Evolutionary conservation across 53 echinoderm and acorn worm species (phyloP), one percentile per base, ranked within the genome.

Genomic region (Temnopleurus reevesii): DNA sequence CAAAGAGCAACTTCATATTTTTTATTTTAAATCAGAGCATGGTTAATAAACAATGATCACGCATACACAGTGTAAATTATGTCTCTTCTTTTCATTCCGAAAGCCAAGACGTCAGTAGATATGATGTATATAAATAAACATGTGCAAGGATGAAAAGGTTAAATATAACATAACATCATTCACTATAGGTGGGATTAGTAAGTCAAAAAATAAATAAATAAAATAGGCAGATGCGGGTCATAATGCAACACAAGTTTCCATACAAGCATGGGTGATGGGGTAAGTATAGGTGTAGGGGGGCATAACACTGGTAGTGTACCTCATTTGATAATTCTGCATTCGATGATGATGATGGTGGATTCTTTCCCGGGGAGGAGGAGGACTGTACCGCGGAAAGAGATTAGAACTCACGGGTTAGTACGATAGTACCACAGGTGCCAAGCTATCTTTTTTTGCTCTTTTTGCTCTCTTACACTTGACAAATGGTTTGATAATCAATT

Each of bases 331-430:
- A 17, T 57, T 85, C 86, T 59, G 86, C 86, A 29, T 57, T 85
- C 86, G 46, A 59, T 59, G 86, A 59, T 25, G 83, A 80, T 3
- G 80, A 80, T 80, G 83, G 55, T 83, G 83, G 45, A 45, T 43
- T 26, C 59, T 85, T 85, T 85, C 86, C 86, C 21, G 61, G 86
- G 61, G 86, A 46, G 45, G 86, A 85, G 61, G 86, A 46, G 45
- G 86, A 85, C 86, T 85, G 86, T 61, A 79, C 46, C 46, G 10
- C 27, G 46, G 57, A 60, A 27, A 85, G 86, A 85, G 59, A 85
- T 85, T 85, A 85, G 83, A 85, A 60, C 61, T 28, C 25, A 26
- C 4, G 58, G 49, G 79, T 85, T 85, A 85, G 86, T 85, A 24
- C 53, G 1, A 60, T 9, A 15, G 60, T 21, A n/a, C 8, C 8